Percentiles rank a stretch among this genome's conserved stretches.
These are phyloP conservation scores for Melanotaenia trifasciata DNA, from an alignment of 2,797 vertebrate species.

Conservation along the genomic window DNA sequence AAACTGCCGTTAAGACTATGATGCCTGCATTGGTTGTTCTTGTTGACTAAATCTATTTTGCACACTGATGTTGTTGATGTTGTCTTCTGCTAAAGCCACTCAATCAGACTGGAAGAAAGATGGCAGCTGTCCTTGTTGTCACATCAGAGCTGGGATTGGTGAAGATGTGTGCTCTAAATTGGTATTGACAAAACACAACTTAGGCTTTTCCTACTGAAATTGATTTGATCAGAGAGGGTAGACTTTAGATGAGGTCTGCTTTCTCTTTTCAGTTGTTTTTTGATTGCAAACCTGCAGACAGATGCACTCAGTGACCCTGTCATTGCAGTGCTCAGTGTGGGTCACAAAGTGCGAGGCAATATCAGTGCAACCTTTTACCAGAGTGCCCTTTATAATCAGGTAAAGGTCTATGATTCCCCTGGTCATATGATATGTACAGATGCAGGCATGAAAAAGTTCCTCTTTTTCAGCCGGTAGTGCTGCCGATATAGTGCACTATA, in stretches of 20 bases:
- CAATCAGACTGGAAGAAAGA: conserved; percentile 17
- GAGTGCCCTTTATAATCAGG: conserved; percentile 23
- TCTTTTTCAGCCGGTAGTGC: too few species aligned
- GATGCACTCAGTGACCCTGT: not conserved
- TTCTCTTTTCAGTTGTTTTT: conserved; percentile 18
- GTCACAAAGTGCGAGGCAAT: conserved; percentile 32
- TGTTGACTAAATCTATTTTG: too few species aligned
- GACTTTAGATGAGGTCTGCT: conserved; percentile 14
- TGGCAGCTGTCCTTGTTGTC: conserved; percentile 16
- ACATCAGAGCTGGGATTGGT: conserved; percentile 16
- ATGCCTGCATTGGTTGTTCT: too few species aligned
- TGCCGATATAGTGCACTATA: too few species aligned
- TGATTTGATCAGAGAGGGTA: conserved; percentile 27
- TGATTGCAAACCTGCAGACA: conserved; percentile 9
- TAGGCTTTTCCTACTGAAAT: conserved; percentile 27
- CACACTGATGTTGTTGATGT: not conserved
- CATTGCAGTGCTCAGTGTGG: not conserved
- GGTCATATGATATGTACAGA: not conserved
- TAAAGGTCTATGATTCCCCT: conserved; percentile 20
- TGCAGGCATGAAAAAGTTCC: too few species aligned
- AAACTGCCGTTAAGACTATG: too few species aligned
- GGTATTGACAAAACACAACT: conserved; percentile 15
- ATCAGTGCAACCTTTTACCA: conserved; percentile 53
- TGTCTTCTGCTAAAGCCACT: conserved; percentile 16
- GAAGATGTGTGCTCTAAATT: conserved; percentile 19